A percentile compares a stretch with the other conserved stretches of the same genome.
Conservation (phyloP, 1,140 invertebrate species). For the Penaeus vannamei region DNA sequence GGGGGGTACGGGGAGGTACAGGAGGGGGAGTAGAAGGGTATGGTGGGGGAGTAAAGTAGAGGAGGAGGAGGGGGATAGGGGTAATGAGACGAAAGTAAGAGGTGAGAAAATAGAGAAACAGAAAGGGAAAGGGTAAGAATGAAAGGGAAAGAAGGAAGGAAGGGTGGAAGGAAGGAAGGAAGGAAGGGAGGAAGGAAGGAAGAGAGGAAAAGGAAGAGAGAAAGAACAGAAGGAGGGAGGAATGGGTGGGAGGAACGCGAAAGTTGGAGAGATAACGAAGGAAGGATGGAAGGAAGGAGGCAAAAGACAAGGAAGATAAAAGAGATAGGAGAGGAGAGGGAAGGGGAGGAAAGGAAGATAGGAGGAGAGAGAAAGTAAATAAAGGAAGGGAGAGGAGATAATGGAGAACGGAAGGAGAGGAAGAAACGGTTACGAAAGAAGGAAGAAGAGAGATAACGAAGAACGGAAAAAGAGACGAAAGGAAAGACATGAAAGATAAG, state of each 20-base stretch:
- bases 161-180: neutral
- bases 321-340: neutral
- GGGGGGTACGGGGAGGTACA: too few species aligned
- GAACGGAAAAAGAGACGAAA: too few species aligned
- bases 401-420: too few species aligned
- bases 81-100: neutral
- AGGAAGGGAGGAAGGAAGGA: neutral
- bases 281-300: too few species aligned
- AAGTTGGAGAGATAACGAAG: neutral
- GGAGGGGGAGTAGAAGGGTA: neutral
- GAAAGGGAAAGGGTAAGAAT: neutral
- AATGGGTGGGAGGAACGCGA: neutral
- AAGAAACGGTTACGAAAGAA: rapidly evolving
- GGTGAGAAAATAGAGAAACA: neutral
- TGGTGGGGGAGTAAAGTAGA: neutral
- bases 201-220: neutral
- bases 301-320: too few species aligned
- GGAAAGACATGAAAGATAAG: too few species aligned
- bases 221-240: neutral
- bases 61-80: neutral
- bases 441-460: too few species aligned
- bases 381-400: too few species aligned
- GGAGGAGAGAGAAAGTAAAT: too few species aligned
- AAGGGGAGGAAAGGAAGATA: too few species aligned
- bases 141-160: too few species aligned